Conservation (phyloP, 2,888 invertebrate genomes). For the Oegoconia quadripuncta region DNA sequence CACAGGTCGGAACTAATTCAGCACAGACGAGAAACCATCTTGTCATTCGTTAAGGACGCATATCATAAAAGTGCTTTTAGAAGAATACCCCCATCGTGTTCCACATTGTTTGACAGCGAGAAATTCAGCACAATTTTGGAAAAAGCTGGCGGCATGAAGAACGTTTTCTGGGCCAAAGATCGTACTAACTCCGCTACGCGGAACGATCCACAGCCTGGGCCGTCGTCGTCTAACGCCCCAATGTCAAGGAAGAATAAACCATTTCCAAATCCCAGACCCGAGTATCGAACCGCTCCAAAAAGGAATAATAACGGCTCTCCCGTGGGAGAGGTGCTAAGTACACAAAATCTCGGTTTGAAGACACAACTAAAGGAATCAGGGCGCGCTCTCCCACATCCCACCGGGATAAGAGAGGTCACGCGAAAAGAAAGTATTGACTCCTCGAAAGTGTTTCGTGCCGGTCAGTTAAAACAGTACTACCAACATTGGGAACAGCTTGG, state of each 20-base stretch:
- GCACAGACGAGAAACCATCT: constrained; percentile 8
- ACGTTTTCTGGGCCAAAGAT: constrained; percentile 13
- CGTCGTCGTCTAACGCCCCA: neutral
- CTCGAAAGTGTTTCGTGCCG: no score
- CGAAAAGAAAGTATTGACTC: constrained; percentile 16
- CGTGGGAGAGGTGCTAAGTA: neutral
- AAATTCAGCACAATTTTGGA: constrained; percentile 11
- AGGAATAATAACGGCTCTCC: neutral
- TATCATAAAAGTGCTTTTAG: constrained; percentile 7
- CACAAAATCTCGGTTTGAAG: neutral
- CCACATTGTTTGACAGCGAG: constrained; percentile 11
- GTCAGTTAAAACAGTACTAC: constrained; percentile 10
- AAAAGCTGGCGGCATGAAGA: constrained; percentile 12
- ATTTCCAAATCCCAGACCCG: constrained; percentile 12
- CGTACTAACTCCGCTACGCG: constrained; percentile 7
- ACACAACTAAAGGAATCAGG: neutral
- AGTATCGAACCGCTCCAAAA: neutral
- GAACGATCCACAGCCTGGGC: constrained; percentile 6
- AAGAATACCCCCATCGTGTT: constrained; percentile 15
- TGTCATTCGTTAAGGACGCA: constrained; percentile 6
- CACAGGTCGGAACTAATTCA: constrained; percentile 14
- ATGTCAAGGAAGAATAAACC: constrained; percentile 11
- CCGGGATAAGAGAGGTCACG: neutral
- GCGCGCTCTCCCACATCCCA: neutral
- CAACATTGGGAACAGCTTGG: constrained; percentile 13